Conservation (phyloP, 2,888 invertebrate genomes). For the Pimpla rufipes region DNA sequence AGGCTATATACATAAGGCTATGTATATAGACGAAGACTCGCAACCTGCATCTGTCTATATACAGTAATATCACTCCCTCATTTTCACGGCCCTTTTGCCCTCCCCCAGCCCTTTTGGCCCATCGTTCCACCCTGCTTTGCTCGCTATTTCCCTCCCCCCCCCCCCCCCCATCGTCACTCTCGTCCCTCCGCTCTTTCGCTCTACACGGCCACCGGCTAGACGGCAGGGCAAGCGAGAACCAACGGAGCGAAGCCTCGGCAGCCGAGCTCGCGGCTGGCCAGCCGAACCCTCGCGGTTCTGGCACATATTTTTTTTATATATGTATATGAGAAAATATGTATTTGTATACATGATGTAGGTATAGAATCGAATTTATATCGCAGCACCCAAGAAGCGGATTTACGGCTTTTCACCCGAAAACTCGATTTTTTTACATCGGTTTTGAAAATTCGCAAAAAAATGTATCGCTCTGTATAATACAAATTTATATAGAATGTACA, state of each 20-base stretch:
- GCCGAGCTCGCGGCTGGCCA: slow-evolving; percentile 12
- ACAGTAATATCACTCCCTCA: slow-evolving; percentile 31
- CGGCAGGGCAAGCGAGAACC: background rate
- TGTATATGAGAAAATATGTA: no score
- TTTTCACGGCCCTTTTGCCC: slow-evolving; percentile 33
- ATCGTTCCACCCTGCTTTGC: slow-evolving; percentile 28
- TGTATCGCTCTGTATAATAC: no score
- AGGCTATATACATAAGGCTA: background rate
- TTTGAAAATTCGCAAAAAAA: no score
- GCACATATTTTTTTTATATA: no score
- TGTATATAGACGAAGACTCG: background rate
- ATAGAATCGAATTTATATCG: no score
- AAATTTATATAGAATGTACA: no score
- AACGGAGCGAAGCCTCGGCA: background rate
- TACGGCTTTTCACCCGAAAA: no score
- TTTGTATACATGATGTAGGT: background rate
- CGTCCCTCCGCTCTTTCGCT: background rate
- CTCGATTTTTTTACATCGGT: no score
- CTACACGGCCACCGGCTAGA: background rate
- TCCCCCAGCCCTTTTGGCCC: no score
- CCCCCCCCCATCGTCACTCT: background rate
- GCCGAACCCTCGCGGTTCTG: slow-evolving; percentile 19
- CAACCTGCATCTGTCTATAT: background rate
- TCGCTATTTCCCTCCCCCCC: slow-evolving; percentile 28
- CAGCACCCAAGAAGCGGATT: no score